Conservation (phyloP, 2,113 vertebrate species). For the Onychostruthus taczanowskii region DNA sequence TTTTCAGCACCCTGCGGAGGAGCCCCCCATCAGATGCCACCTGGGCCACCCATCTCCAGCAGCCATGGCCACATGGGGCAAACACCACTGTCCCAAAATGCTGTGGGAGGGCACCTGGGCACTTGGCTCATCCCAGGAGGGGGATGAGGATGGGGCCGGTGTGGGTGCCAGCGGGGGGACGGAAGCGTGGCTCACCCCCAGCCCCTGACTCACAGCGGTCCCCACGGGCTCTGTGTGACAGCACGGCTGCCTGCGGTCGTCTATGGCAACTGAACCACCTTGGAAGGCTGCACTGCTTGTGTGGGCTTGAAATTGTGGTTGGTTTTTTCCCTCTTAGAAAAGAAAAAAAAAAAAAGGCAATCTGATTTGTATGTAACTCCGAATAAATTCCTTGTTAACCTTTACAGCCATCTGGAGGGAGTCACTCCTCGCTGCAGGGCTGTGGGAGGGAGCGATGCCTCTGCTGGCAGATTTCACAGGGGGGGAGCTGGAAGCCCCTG, state of each 20-base stretch:
- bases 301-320: conserved; percentile 66
- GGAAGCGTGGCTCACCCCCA: neutral
- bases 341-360: conserved; percentile 8
- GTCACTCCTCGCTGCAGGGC: neutral
- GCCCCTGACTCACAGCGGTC: neutral
- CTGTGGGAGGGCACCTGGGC: neutral
- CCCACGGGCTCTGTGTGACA: neutral
- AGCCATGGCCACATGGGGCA: fast-evolving
- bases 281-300: conserved; percentile 36
- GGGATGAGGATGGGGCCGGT: neutral
- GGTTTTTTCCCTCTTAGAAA: conserved; percentile 42
- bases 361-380: conserved; percentile 55
- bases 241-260: conserved; percentile 14
- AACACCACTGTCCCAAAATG: fast-evolving
- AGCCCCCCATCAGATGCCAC: neutral
- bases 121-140: neutral
- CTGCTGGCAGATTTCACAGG: neutral
- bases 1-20: neutral
- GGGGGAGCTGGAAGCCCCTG: neutral
- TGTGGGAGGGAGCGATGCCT: neutral
- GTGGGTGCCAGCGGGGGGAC: neutral
- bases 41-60: neutral
- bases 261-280: conserved; percentile 51
- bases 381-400: conserved; percentile 68
- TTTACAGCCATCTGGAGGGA: conserved; percentile 70